phyloP scores from a whole-genome alignment of 2,797 vertebrate genomes.

The Balearica regulorum region DNA sequence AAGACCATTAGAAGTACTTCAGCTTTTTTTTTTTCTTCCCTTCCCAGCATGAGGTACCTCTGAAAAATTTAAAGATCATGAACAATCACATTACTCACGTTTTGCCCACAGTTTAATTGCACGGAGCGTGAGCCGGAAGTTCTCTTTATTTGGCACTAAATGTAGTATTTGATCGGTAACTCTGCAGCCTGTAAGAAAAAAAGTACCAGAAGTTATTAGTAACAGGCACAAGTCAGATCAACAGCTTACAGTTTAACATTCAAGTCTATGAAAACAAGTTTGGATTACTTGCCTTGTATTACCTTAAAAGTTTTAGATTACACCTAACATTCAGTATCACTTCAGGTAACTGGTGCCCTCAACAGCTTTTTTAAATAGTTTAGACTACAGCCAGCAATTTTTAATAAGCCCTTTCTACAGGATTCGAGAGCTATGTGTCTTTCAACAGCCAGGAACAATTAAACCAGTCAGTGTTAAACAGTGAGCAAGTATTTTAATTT shows the following conservation, averaged over 20 bases:
- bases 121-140: conserved; percentile 91
- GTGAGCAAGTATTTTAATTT: neutral
- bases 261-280: neutral
- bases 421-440: neutral
- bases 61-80: neutral
- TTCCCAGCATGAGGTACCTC: neutral
- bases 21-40: neutral
- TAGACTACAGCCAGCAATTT: neutral
- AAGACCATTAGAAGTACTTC: neutral
- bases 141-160: conserved; percentile 96
- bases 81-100: conserved; percentile 76
- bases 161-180: conserved; percentile 98
- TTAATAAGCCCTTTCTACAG: neutral
- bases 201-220: neutral
- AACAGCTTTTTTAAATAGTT: neutral
- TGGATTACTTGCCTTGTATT: neutral
- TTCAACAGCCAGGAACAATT: neutral
- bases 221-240: neutral
- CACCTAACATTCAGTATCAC: neutral
- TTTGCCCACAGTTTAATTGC: conserved; percentile 98
- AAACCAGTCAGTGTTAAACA: neutral
- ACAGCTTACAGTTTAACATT: neutral
- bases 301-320: neutral
- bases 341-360: neutral
- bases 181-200: conserved; percentile 85